Percentiles rank a stretch among this genome's conserved stretches.
Conservation (phyloP, 1,140 invertebrate genomes). For the Lordiphosa mommai region DNA sequence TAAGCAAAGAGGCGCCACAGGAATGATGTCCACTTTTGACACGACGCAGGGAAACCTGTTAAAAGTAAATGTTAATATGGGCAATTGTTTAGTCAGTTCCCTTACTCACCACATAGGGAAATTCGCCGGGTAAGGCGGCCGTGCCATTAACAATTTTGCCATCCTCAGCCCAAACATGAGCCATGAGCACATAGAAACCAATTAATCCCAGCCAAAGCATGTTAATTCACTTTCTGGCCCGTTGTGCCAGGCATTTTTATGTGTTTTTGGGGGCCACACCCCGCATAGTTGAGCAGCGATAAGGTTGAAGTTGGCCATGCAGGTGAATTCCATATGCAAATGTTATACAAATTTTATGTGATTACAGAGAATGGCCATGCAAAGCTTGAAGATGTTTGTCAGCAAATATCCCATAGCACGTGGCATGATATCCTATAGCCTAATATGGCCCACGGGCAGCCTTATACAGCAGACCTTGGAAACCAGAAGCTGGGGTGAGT, state of each 20-base stretch:
- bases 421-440: constrained; percentile 88
- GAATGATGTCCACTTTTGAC: constrained; percentile 55
- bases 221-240: too few species aligned
- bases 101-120: constrained; percentile 47
- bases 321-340: constrained; percentile 17
- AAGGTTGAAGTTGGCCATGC: constrained; percentile 11
- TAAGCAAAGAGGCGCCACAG: constrained; percentile 70
- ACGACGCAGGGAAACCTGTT: constrained; percentile 45
- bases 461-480: constrained; percentile 83
- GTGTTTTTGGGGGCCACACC: too few species aligned
- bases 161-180: constrained; percentile 4
- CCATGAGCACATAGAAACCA: too few species aligned
- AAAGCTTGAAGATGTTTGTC: constrained; percentile 57
- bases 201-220: too few species aligned
- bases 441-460: constrained; percentile 87
- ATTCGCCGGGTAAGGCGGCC: constrained; percentile 46
- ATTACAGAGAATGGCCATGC: constrained; percentile 41
- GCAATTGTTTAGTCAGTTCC: too few species aligned
- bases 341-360: constrained; percentile 10
- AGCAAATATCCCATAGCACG: constrained; percentile 79
- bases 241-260: too few species aligned
- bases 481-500: constrained; percentile 63
- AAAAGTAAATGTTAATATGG: too few species aligned
- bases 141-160: constrained; percentile 69
- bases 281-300: background rate